A percentile compares a stretch with the other conserved stretches of the same genome.
Conservation (phyloP, 2,797 vertebrate species). For the Spondyliosoma cantharus region DNA sequence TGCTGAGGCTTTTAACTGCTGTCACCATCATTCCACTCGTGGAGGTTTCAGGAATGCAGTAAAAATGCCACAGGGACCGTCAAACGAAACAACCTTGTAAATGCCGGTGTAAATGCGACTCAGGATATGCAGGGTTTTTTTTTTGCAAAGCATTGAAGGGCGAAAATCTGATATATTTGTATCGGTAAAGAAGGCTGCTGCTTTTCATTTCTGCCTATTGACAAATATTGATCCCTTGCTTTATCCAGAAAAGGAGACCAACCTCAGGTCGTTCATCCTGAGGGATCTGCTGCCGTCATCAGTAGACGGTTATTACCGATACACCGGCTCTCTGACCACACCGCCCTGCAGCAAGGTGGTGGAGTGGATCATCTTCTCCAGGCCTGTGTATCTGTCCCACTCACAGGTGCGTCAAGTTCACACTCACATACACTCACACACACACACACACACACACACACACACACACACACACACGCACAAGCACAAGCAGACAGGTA, state of each 20-base stretch:
- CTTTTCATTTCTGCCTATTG: slow-evolving; percentile 35
- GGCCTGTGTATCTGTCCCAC: slow-evolving; percentile 93
- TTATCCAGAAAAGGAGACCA: slow-evolving; percentile 95
- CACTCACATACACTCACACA: slow-evolving; percentile 34
- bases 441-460: slow-evolving; percentile 31
- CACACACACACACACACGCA: slow-evolving; percentile 34
- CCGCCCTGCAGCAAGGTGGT: slow-evolving; percentile 97
- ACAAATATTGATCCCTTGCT: slow-evolving; percentile 43
- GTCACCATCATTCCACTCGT: slow-evolving; percentile 57
- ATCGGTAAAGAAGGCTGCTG: not conserved
- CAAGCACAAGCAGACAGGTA: slow-evolving; percentile 22
- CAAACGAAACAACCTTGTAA: slow-evolving; percentile 59
- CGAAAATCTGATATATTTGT: slow-evolving; percentile 13
- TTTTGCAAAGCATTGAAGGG: slow-evolving; percentile 20
- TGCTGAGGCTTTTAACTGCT: slow-evolving; percentile 72
- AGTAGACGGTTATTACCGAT: slow-evolving; percentile 95
- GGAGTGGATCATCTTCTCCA: slow-evolving; percentile 97
- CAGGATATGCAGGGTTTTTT: slow-evolving; percentile 25
- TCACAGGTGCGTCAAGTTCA: slow-evolving; percentile 87
- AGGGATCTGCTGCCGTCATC: slow-evolving; percentile 93
- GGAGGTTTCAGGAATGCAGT: slow-evolving; percentile 56
- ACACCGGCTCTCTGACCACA: slow-evolving; percentile 95
- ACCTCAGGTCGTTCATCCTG: slow-evolving; percentile 94
- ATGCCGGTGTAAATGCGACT: slow-evolving; percentile 38
- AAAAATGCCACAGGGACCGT: slow-evolving; percentile 59